Base-by-base conservation (phyloP, 2,888 invertebrate species). In the Protodeltote pygarga region DNA sequence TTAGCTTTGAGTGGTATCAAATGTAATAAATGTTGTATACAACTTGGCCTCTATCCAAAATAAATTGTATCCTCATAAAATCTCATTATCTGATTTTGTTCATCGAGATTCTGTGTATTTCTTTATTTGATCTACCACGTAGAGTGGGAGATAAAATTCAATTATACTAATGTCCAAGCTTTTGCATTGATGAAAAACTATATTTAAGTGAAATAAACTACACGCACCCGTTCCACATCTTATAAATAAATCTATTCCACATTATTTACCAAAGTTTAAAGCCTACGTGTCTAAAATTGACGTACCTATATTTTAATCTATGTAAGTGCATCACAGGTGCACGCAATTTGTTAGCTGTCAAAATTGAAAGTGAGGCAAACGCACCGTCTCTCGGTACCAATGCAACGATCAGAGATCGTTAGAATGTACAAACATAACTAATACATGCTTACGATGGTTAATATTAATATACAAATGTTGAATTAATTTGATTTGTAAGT, bases 281-380 rank as follows among this genome's bases (percentile, higher is more conserved):
- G 9, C 15, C 15, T 15, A 6, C 9, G 13, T 46, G 9, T 16
- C 10, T 15, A n/a, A 5, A 20, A 3, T 14, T 8, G 14, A 14
- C n/a, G 11, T 11, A 13, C 8, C 8, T 3, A 31, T 5, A 5
- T 5, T 9, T 14, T 66, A 51, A 46, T 67, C 68, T 67, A 31
- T 59, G 65, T 5, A 15, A 17, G 9, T 47, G 49, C 67, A 64
- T 51, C 59, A 38, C 63, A 67, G 65, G 64, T 65, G 64, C 49
- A 47, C 50, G 46, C 60, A 64, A 55, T 67, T 39, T 60, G 46
- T 60, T 31, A 45, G 37, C 65, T 52, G 60, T 52, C 65, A 64
- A 49, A 67, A 67, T 51, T 41, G 48, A 67, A 60, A 64, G 35
- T 55, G 46, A 64, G 33, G 32, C 50, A 37, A 51, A 54, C 45